These are phyloP conservation scores for Falco berigora DNA, from an alignment of 2,797 vertebrate species.

Conservation along the genomic window DNA sequence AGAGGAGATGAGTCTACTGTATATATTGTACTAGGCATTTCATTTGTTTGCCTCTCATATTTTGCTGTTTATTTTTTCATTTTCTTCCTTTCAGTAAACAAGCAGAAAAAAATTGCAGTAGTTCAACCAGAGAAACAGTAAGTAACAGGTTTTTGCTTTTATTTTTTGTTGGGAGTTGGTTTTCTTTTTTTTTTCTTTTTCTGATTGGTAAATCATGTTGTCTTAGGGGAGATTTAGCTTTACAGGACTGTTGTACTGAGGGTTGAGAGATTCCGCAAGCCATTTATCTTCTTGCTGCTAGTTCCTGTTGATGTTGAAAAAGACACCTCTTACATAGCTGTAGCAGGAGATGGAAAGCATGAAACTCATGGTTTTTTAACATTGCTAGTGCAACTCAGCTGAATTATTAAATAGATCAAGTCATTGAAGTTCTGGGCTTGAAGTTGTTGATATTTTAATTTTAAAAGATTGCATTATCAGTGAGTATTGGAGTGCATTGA, in stretches of 20 bases:
- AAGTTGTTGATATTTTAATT: not conserved
- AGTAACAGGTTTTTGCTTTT: conserved; percentile 66
- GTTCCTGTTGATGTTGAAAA: not conserved
- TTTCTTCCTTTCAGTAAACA: conserved; percentile 79
- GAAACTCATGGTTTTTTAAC: not conserved
- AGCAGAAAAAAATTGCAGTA: conserved; percentile 90
- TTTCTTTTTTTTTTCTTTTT: not conserved
- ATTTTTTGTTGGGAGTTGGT: not conserved
- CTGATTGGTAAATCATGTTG: not conserved
- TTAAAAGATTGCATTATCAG: not conserved
- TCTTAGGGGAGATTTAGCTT: not conserved
- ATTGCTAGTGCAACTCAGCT: not conserved
- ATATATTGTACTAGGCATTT: not conserved
- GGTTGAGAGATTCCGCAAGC: not conserved
- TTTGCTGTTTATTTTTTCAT: not conserved
- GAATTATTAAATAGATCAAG: not conserved
- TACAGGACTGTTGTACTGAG: not conserved
- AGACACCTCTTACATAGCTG: not conserved
- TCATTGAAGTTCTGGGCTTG: not conserved
- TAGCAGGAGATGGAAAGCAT: not conserved
- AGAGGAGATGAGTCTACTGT: not conserved
- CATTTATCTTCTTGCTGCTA: not conserved
- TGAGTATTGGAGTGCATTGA: not conserved
- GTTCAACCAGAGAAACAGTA: conserved; percentile 97
- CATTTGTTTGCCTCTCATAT: not conserved